Percentiles rank a stretch among this genome's conserved stretches.
Conservation (phyloP, 2,797 vertebrate species). For the Anas georgica region DNA sequence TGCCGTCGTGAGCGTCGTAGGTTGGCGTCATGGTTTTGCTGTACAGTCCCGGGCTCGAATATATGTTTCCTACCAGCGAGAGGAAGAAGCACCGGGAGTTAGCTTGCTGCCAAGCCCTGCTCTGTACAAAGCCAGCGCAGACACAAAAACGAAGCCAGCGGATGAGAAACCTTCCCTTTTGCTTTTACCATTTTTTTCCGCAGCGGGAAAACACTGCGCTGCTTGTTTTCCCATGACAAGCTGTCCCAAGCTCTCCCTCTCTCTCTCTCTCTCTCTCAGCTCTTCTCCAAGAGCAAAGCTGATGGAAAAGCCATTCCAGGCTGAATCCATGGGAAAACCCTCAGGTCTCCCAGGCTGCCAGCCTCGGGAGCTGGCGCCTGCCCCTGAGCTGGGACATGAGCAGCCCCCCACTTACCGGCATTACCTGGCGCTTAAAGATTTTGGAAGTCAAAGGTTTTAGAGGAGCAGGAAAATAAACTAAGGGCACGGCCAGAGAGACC, state of each 20-base stretch:
- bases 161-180: background rate
- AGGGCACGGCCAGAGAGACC: conserved; percentile 65
- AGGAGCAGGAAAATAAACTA: conserved; percentile 71
- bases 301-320: conserved; percentile 53
- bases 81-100: conserved; percentile 28
- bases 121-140: background rate
- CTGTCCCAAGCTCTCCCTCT: conserved; percentile 17
- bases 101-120: background rate
- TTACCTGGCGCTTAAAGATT: conserved; percentile 52
- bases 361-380: background rate
- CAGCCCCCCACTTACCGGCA: conserved; percentile 40
- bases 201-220: background rate
- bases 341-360: background rate
- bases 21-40: conserved; percentile 99
- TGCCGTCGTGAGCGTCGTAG: conserved; percentile 96
- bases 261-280: conserved; percentile 16
- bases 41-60: conserved; percentile 97
- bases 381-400: background rate
- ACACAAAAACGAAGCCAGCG: background rate
- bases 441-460: conserved; percentile 59
- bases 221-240: conserved; percentile 48
- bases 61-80: conserved; percentile 90
- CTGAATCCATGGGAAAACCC: conserved; percentile 39
- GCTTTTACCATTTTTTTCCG: background rate
- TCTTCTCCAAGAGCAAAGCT: conserved; percentile 44